phyloP scores from a whole-genome alignment of 2,797 vertebrate species.

The Novumbra hubbsi region DNA sequence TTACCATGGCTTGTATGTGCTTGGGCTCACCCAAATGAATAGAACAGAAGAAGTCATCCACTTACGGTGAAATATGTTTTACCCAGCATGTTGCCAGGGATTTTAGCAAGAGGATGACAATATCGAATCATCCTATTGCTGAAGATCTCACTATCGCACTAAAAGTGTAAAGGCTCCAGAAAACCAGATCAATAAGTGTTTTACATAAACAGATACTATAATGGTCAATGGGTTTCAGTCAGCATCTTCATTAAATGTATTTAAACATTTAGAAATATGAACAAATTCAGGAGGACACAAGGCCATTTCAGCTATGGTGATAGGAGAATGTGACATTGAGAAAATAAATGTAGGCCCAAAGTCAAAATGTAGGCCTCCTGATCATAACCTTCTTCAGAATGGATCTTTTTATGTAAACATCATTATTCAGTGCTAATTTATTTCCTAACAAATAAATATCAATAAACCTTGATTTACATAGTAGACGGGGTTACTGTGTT shows the following conservation, averaged over 20 bases:
- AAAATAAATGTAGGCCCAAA: neutral
- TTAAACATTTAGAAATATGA: too few species aligned
- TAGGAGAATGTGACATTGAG: neutral
- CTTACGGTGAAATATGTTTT: neutral
- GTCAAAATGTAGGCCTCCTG: neutral
- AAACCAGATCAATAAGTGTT: neutral
- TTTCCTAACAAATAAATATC: neutral
- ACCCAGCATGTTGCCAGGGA: conserved; percentile 39
- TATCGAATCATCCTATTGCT: conserved; percentile 22
- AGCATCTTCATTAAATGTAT: neutral
- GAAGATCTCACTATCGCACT: too few species aligned
- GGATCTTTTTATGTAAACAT: conserved; percentile 1
- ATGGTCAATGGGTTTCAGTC: neutral
- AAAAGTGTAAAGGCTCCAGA: neutral
- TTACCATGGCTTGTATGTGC: neutral
- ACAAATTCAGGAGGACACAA: neutral
- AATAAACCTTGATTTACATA: conserved; percentile 2
- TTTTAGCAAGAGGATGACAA: conserved; percentile 8
- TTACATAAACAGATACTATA: neutral
- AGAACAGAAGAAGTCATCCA: neutral
- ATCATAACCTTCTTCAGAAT: neutral
- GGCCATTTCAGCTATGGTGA: neutral
- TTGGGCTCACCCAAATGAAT: neutral
- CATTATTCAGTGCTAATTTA: neutral
- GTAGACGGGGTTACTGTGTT: conserved; percentile 7